Percentiles rank a stretch among this genome's conserved stretches.
phyloP scores from a whole-genome alignment of 2,113 vertebrate genomes.

The Poeciliopsis prolifica region DNA sequence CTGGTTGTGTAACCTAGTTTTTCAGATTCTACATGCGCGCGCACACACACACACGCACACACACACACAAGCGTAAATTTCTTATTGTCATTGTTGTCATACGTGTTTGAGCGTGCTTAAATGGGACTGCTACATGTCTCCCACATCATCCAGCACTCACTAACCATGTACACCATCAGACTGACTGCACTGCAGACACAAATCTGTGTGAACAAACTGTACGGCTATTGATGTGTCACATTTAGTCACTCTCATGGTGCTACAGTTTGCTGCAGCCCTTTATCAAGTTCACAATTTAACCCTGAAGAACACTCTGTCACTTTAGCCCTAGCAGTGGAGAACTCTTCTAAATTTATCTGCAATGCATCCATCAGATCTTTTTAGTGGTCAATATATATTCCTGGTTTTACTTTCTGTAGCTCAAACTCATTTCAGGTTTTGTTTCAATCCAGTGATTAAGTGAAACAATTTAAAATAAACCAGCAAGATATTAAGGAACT shows the following conservation, averaged over 20 bases:
- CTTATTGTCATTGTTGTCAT: slow-evolving; percentile 3
- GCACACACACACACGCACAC: background rate
- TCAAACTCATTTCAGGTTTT: background rate
- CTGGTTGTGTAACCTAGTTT: slow-evolving; percentile 69
- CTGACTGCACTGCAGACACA: background rate
- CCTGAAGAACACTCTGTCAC: background rate
- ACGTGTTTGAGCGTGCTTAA: background rate
- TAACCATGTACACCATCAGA: background rate
- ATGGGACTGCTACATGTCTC: background rate
- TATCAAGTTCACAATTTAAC: background rate
- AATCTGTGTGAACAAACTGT: background rate
- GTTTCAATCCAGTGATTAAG: background rate
- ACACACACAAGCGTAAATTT: background rate
- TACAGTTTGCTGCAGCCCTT: background rate
- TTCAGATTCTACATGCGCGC: slow-evolving; percentile 10
- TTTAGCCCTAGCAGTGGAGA: background rate
- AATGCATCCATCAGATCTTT: background rate
- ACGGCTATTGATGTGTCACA: background rate
- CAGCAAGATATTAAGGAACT: background rate
- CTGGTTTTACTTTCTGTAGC: background rate
- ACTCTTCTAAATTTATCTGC: background rate
- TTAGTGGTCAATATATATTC: too few species aligned
- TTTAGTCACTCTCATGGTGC: background rate
- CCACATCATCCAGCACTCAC: background rate
- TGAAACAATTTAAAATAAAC: background rate